Percentiles rank a stretch among this genome's conserved stretches.
phyloP scores from a whole-genome alignment of 1,140 invertebrate genomes.

The Drosophila navojoa region DNA sequence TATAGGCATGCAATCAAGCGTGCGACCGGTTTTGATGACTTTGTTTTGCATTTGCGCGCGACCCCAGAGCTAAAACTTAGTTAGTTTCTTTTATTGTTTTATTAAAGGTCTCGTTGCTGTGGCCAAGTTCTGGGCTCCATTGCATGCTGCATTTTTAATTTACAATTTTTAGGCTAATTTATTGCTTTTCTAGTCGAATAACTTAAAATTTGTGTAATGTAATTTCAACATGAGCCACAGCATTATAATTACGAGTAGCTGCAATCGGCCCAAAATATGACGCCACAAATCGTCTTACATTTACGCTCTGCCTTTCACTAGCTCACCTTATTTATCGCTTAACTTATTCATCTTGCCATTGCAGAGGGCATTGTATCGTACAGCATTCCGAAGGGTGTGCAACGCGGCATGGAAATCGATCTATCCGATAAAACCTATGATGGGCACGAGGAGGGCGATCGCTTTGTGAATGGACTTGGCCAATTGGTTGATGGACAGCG shows the following conservation, averaged over 20 bases:
- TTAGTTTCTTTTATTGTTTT: conserved; percentile 59
- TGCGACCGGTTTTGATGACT: conserved; percentile 61
- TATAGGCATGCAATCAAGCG: conserved; percentile 41
- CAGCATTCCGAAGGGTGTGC: conserved; percentile 91
- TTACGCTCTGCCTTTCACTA: conserved; percentile 34
- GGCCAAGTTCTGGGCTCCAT: conserved; percentile 1
- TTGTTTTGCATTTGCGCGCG: conserved; percentile 46
- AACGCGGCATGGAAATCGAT: conserved; percentile 92
- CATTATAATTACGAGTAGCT: conserved; percentile 38
- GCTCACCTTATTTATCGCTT: background rate
- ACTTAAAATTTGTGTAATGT: conserved; percentile 24
- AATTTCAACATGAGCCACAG: conserved; percentile 19
- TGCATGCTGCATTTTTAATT: conserved; percentile 46
- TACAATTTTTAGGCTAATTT: conserved; percentile 34
- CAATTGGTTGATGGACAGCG: conserved; percentile 95
- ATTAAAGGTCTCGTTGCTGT: conserved; percentile 32
- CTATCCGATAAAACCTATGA: conserved; percentile 97
- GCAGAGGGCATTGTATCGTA: conserved; percentile 93
- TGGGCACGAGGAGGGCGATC: conserved; percentile 90
- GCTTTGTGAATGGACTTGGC: conserved; percentile 92
- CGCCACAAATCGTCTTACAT: conserved; percentile 35
- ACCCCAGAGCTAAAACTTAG: conserved; percentile 35
- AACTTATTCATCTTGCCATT: conserved; percentile 20
- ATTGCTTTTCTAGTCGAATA: conserved; percentile 22
- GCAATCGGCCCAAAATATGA: conserved; percentile 14